These are phyloP conservation scores for Phymatocera aterrima DNA, from an alignment of 2,888 invertebrate genomes.

Conservation along the genomic window DNA sequence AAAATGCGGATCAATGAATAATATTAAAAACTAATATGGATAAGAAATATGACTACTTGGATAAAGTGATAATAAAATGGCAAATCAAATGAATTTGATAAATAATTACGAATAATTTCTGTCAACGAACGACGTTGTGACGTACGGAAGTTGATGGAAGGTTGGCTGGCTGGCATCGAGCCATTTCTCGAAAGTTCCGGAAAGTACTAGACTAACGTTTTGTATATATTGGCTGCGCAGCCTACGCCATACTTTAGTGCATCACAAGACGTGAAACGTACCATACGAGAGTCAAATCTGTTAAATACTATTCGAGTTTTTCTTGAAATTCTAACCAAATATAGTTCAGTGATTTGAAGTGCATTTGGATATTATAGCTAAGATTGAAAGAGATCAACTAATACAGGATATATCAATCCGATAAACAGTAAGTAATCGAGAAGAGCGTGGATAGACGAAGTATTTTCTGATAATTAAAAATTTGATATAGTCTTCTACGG, in stretches of 20 bases:
- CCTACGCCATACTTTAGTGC: conserved; percentile 75
- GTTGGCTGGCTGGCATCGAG: conserved; percentile 58
- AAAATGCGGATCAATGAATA: neutral
- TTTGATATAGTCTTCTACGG: neutral
- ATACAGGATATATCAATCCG: conserved; percentile 18
- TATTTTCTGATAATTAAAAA: conserved; percentile 19
- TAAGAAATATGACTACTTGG: conserved; percentile 1
- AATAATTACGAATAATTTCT: conserved; percentile 3
- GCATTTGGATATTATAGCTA: conserved; percentile 33
- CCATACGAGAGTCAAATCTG: conserved; percentile 49
- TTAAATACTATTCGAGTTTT: conserved; percentile 9
- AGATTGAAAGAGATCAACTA: neutral
- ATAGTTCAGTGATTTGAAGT: conserved; percentile 36
- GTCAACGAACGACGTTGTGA: conserved; percentile 46
- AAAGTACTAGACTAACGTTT: conserved; percentile 78
- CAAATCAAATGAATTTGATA: neutral
- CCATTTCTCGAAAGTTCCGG: conserved; percentile 81
- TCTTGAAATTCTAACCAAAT: conserved; percentile 1
- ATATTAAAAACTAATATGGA: neutral
- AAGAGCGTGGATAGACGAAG: neutral
- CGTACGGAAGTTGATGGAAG: conserved; percentile 57
- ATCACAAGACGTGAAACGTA: conserved; percentile 60
- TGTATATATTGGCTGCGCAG: conserved; percentile 79
- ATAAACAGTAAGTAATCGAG: conserved; percentile 17
- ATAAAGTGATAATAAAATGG: neutral